A percentile compares a stretch with the other conserved stretches of the same genome.
phyloP scores from a whole-genome alignment of 2,888 invertebrate species.

The Trissolcus japonicus region DNA sequence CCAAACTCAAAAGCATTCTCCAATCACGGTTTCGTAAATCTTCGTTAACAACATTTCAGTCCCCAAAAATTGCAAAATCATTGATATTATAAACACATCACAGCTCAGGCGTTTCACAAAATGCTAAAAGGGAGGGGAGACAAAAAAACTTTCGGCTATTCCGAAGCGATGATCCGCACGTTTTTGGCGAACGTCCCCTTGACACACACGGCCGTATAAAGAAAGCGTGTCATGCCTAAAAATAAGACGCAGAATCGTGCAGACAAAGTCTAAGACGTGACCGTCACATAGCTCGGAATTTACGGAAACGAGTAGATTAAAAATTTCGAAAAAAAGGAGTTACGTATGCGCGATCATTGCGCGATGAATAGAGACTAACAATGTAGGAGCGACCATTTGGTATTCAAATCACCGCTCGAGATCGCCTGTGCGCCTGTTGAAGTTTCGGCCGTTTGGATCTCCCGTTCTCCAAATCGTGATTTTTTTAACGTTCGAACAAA shows the following conservation, averaged over 20 bases:
- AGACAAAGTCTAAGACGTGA: constrained; percentile 60
- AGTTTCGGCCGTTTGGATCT: constrained; percentile 61
- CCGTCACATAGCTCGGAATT: constrained; percentile 21
- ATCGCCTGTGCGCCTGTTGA: constrained; percentile 62
- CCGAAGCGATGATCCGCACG: constrained; percentile 11
- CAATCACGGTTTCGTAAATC: too few relatives aligned
- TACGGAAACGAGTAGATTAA: constrained; percentile 45
- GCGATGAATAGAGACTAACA: constrained; percentile 59
- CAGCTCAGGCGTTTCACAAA: constrained; percentile 17
- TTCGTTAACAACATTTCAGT: not conserved
- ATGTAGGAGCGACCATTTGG: constrained; percentile 63
- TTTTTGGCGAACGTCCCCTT: constrained; percentile 34
- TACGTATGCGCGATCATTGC: constrained; percentile 61
- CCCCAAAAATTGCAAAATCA: constrained; percentile 7
- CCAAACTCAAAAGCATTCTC: too few relatives aligned
- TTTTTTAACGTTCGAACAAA: constrained; percentile 5
- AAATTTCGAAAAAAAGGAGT: constrained; percentile 55
- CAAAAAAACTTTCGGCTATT: constrained; percentile 26
- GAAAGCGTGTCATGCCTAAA: constrained; percentile 71
- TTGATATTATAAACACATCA: constrained; percentile 38
- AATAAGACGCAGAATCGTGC: constrained; percentile 65
- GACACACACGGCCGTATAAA: constrained; percentile 39
- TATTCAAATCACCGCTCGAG: constrained; percentile 68
- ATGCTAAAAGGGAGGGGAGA: constrained; percentile 3
- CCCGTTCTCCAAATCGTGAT: constrained; percentile 31